Evolutionary conservation across 2,113 vertebrate species (phyloP).

Genomic region (Petrocephalus zakoni): DNA sequence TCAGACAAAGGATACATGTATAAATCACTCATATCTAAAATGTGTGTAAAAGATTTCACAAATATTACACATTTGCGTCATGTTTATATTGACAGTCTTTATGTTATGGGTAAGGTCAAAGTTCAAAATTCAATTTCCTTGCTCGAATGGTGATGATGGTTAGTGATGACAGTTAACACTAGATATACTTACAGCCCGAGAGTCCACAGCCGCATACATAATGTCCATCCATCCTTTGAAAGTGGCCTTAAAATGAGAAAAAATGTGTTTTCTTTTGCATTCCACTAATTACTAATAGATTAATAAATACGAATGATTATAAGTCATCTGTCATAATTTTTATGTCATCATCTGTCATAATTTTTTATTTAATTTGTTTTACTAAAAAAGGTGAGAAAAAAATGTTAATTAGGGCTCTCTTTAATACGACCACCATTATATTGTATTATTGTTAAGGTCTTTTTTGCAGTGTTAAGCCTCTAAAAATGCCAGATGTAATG

Average conservation of each 20-base stretch:
- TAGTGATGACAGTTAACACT: background rate
- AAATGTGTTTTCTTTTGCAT: background rate
- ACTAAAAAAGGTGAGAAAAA: background rate
- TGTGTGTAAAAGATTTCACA: background rate
- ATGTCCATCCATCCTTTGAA: slow-evolving; percentile 99
- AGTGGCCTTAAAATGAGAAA: slow-evolving; percentile 69
- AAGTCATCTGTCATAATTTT: background rate
- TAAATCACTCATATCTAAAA: background rate
- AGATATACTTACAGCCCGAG: slow-evolving; percentile 69
- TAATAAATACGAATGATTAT: background rate
- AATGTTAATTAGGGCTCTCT: background rate
- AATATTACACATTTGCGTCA: background rate
- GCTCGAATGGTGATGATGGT: background rate
- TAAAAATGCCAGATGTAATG: background rate
- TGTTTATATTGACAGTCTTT: background rate
- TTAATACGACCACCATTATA: background rate
- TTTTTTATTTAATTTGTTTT: too few relatives aligned
- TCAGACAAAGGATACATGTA: background rate
- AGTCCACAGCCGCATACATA: slow-evolving; percentile 96
- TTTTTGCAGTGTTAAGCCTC: background rate
- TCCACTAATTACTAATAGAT: background rate
- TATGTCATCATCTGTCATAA: too few relatives aligned
- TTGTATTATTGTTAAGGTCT: background rate
- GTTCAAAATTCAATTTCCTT: background rate
- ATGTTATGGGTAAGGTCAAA: background rate